Base-by-base conservation (phyloP, 2,797 vertebrate genomes). In the Carduelis carduelis region DNA sequence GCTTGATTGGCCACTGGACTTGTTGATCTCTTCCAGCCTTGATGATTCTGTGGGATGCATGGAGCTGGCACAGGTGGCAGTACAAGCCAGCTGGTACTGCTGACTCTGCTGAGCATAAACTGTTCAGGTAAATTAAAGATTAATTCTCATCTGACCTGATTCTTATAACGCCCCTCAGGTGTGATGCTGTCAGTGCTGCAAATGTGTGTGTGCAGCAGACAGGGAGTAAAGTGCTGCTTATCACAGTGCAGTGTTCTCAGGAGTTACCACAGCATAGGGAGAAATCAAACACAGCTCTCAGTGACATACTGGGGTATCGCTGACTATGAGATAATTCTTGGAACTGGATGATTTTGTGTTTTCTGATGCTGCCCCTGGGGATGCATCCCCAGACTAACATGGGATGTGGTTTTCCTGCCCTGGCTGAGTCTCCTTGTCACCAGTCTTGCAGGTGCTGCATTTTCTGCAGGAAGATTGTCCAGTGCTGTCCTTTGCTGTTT, bases 61-160 rank as follows among this genome's bases (percentile, higher is more conserved):
- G 37, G 74, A 70, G 55, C 57, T 66, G 71, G 69, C 79, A 76
- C 41, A 53, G 57, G 69, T 56, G 53, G 61, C 37, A 65, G 52
- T 57, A 47, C 49, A 81, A 91, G 75, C 74, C 95, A 89, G 63
- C 72, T 91, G 93, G 78, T 89, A 44, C 86, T 70, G 53, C 77
- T 93, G 41, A 85, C 69, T 87, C 66, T 90, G 44, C 72, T 12
- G 12, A 3, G 59, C 68, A 75, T 70, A 49, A 90, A 53, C 70
- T 88, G 78, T 35, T 61, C 56, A 50, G 75, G 64, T 89, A 66
- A 87, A 96, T 75, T 46, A 30, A 65, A 64, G 83, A 69, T 87
- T 28, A 81, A 41, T 89, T 95, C 79, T 90, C 43, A 27, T 82
- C 39, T 32, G 8, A 60, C 72, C 14, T 30, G 76, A 11, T 47